These are phyloP conservation scores for Epinotia demarniana DNA, from an alignment of 2,888 invertebrate species.

Conservation along the genomic window DNA sequence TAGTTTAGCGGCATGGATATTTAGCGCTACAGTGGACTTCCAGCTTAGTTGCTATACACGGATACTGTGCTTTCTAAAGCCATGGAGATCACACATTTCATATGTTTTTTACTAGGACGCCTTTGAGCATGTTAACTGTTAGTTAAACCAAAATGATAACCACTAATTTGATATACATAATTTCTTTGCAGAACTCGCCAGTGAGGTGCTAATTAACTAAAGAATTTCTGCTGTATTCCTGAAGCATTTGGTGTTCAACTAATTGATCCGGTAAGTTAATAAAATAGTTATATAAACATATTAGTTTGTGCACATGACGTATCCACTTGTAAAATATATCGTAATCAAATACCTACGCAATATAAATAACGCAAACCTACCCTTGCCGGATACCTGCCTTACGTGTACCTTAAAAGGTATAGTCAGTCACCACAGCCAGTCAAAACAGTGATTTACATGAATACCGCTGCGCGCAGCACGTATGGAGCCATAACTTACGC, in stretches of 20 bases:
- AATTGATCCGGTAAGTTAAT: not conserved
- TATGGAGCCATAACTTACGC: conserved; percentile 56
- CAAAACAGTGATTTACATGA: conserved; percentile 61
- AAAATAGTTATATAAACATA: not conserved
- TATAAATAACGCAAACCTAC: too few species aligned
- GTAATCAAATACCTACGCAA: too few species aligned
- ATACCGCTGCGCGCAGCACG: conserved; percentile 68
- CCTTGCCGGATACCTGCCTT: too few species aligned
- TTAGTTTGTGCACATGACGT: not conserved
- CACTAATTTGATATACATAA: too few species aligned
- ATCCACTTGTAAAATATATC: not conserved
- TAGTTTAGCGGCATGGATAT: too few species aligned
- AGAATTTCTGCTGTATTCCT: not conserved
- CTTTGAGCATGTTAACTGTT: too few species aligned
- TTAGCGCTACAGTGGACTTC: too few species aligned
- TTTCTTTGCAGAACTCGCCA: not conserved
- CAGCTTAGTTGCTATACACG: too few species aligned
- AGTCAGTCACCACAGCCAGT: conserved; percentile 43
- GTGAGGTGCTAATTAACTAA: not conserved
- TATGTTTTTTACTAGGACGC: too few species aligned
- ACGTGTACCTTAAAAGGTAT: conserved; percentile 49
- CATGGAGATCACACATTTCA: too few species aligned
- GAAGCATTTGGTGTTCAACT: not conserved
- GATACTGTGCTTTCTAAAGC: too few species aligned
- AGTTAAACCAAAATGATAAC: too few species aligned